Base-by-base conservation (phyloP, 2,113 vertebrate species). In the Microtus richardsoni region DNA sequence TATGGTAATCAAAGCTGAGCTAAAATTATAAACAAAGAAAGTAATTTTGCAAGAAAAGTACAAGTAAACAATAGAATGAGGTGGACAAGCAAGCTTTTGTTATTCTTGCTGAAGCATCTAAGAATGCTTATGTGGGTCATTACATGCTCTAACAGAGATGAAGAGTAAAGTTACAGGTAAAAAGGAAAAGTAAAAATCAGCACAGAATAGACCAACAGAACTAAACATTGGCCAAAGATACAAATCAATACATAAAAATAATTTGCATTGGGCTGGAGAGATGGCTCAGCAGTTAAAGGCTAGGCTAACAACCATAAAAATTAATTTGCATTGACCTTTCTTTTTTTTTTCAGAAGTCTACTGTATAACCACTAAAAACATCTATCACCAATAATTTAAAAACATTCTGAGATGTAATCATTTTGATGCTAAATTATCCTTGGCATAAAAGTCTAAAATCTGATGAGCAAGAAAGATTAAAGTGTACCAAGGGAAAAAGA, bases 341-440 rank as follows among this genome's bases (percentile, higher is more conserved):
- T 39, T 39, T 54, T 96, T 96, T 52, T 52, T 91, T 95, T 92
- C 30, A 91, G 28, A 98, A 94, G 78, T 78, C 88, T 22, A 44
- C 5, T 88, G 64, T 96, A 96, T 85, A 97, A 95, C 47, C 30
- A 88, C 7, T 90, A 44, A 92, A 98, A 84, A 74, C 39, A 91
- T 80, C 95, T 30, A 75, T 75, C 41, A 68, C 2, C 89, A 95
- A 89, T 91, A 91, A 96, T 94, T 95, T 73, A 92, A 95, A 84
- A 96, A 74, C 16, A 83, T 95, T 89, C 83, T 97, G 96, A 92
- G 87, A 44, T 95, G 36, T 0, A 2, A 87, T 92, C 26, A 97
- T 96, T 98, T 94, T 58, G 70, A 96, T 97, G 89, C 95, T 97
- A 97, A 91, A 86, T 98, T 83, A 97, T 60, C 85, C 88, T 97